Conservation (phyloP, 1,140 invertebrate species). For the Lasaia peninsularis region DNA sequence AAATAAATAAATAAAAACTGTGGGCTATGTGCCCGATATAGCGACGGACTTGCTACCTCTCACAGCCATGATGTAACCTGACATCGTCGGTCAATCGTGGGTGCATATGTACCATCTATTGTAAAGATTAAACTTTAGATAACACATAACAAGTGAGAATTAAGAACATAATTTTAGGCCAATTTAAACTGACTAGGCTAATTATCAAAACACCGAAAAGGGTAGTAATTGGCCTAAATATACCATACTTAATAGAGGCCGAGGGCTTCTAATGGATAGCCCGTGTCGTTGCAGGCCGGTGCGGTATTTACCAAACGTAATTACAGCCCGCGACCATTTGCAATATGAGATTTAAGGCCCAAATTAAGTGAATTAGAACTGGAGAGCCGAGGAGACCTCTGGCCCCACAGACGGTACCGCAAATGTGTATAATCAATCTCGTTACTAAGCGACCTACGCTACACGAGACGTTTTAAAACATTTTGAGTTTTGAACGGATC, state of each 20-base stretch:
- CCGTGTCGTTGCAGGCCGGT: slow-evolving; percentile 34
- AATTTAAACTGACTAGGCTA: not conserved
- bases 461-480: too few relatives aligned
- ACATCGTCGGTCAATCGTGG: too few relatives aligned
- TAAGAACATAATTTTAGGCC: too few relatives aligned
- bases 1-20: too few relatives aligned
- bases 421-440: slow-evolving; percentile 9
- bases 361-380: slow-evolving; percentile 69
- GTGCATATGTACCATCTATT: too few relatives aligned
- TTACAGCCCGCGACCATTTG: slow-evolving; percentile 64
- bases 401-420: slow-evolving; percentile 19
- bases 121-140: too few relatives aligned
- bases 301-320: slow-evolving; percentile 62
- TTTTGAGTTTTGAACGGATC: too few relatives aligned
- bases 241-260: not conserved
- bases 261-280: slow-evolving; percentile 46
- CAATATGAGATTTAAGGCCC: slow-evolving; percentile 70
- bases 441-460: too few relatives aligned
- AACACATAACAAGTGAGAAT: too few relatives aligned
- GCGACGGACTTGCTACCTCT: too few relatives aligned
- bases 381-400: slow-evolving; percentile 41
- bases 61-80: too few relatives aligned
- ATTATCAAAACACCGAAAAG: not conserved
- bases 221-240: not conserved
- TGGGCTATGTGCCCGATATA: too few relatives aligned